Evolutionary conservation across 2,797 vertebrate genomes (phyloP), one percentile per base, ranked within the genome.

Genomic region (Pseudomugil gertrudae): DNA sequence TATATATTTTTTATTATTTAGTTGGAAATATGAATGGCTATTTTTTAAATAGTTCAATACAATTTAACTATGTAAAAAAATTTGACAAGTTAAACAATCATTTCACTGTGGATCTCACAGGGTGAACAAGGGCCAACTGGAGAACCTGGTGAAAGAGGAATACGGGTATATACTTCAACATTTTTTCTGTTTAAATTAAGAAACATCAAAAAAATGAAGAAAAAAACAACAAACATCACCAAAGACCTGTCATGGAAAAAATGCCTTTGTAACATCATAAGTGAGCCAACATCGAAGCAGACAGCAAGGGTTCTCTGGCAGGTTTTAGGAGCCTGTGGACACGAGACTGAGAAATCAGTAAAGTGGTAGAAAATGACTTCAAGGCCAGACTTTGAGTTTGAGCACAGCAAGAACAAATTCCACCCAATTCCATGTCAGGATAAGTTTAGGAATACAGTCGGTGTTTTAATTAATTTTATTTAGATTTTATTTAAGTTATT

Each of bases 111-210:
- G 64, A 19, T 87, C 67, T 83, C 36, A 54, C 61, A 97, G 96
- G 95, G 96, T 68, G 95, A 95, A 63, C 68, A 71, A 71, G 96
- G 96, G 73, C 38, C 80, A 54, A 26, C 87, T 47, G 96, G 96
- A 85, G 91, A 94, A 56, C 83, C 91, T 29, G 96, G 96, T 62
- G 94, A 95, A 50, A 93, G 90, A 90, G 96, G 96, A 87, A 83
- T 94, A 48, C 92, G 91, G 94, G 96, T 97, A 87, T 62, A 45
- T 62, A 40, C 0, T 19, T 61, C 38, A 47, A 17, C 24, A 27
- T 17, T 24, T 14, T 26, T 32, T 9, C 7, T n/a, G 21, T 9
- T 47, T 47, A 10, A 52, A 59, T 10, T 14, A 13, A 2, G 26
- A 63, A 36, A 57, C 35, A 17, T n/a, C 9, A 24, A 48, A 48